Base-by-base conservation (phyloP, 92 coral and sea anemone genomes). In the Scolanthus callimorphus region DNA sequence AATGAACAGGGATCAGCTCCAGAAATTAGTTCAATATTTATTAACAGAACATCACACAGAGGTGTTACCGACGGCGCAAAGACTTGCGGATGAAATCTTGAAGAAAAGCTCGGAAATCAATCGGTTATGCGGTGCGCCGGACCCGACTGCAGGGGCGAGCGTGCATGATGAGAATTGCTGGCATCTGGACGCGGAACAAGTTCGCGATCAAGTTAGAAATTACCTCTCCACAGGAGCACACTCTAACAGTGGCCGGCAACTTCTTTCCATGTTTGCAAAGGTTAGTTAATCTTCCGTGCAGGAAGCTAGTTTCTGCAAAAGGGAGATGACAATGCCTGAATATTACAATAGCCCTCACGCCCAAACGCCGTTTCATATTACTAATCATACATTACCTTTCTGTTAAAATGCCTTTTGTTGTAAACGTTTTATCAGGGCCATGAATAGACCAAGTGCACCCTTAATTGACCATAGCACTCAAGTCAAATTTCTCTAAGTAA, bases 101-200 rank as follows among this genome's bases (percentile, higher is more conserved):
- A 96, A 70, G 51, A 85, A 87, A 26, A 84, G 82, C 46, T 92
- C 98, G n/a, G 90, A 88, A 70, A 92, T 92, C 20, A 92, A 92
- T 71, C 92, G 84, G 69, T 63, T 92, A 27, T 85, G 83, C 29
- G 98, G 98, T 15, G 98, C 96, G 15, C 98, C 98, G 10, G 98
- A 92, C 55, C 98, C 98, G 2, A 92, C 98, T 13, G 98, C 98
- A 15, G 98, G 98, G 58, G 98, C 96, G 24, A 80, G 96, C 19
- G 84, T 82, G 0, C 92, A 92, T 27, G 98, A 92, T 48, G 98
- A 92, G 2, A 92, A 86, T 29, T 88, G 98, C 39, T 92, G 98
- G 98, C 98, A 92, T 67, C 65, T 92, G 52, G 98, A 92, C 54
- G 87, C 96, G 3, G 98, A 88, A 60, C 98, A 92, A 74, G 98